Base-by-base conservation (phyloP, 2,797 vertebrate species). In the Galago senegalensis region DNA sequence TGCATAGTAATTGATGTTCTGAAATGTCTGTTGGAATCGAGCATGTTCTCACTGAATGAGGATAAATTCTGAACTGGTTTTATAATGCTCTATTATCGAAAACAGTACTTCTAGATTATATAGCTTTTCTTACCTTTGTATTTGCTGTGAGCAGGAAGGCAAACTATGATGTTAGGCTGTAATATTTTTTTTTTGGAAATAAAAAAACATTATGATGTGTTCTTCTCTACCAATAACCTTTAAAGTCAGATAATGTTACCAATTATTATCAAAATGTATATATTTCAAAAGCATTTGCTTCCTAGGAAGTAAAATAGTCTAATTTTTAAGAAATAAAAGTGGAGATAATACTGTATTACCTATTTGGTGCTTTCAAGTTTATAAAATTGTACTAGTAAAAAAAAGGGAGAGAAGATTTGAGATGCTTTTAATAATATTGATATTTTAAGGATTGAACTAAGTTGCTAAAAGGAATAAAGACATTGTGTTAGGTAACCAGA, bases 381-480 rank as follows among this genome's bases (percentile, higher is more conserved):
- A 93, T 82, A 2, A 2, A 89, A 94, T 60, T 87, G 20, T 34
- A 61, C 72, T 80, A 91, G 46, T 65, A 29, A 81, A 70, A 5
- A 76, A 96, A 31, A 40, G 1, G 1, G 80, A 76, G 17, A 49
- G 21, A 87, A 85, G 31, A 85, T 90, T 89, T 97, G 70, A 80
- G 70, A 87, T 96, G 21, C 0, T 86, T 96, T 95, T 88, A 97
- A 13, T 85, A 97, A 97, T 86, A 37, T 17, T 89, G 61, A 6
- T 37, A 92, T 94, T 96, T 96, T 94, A 93, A 87, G 49, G 86
- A 88, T 93, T 97, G 87, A 97, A 96, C 17, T 23, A 95, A 95
- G 88, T 70, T 96, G 53, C 80, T 96, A 87, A 91, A 97, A 86
- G 87, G 85, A 96, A 97, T 93, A 97, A 97, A 96, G 84, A 93